Evolutionary conservation across 2,888 invertebrate species (phyloP).

Genomic region (Oxystoma pomonae): DNA sequence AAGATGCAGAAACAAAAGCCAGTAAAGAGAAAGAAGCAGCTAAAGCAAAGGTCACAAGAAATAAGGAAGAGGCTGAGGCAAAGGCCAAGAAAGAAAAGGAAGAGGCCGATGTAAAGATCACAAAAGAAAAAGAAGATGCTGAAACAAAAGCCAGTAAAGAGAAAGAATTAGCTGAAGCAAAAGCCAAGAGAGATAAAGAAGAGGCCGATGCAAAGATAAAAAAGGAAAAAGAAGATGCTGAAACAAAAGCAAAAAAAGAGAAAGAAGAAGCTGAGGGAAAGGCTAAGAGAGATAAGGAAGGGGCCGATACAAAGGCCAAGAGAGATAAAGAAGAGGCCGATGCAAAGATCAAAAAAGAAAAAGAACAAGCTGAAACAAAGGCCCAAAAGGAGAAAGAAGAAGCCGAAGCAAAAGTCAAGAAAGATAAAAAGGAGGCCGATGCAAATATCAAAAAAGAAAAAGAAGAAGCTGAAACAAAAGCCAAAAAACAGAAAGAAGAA

Average conservation of each 20-base stretch:
- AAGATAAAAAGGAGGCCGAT: conserved; percentile 15
- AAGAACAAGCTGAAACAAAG: conserved; percentile 24
- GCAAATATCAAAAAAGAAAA: conserved; percentile 14
- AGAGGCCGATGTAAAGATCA: conserved; percentile 22
- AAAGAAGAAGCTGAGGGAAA: conserved; percentile 25
- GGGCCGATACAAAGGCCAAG: conserved; percentile 17
- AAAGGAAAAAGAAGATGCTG: conserved; percentile 21
- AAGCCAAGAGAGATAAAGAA: conserved; percentile 17
- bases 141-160: conserved; percentile 23
- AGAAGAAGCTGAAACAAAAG: conserved; percentile 13
- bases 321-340: conserved; percentile 19
- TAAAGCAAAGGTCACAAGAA: conserved; percentile 18
- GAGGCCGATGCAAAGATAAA: conserved; percentile 17
- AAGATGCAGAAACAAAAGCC: conserved; percentile 15
- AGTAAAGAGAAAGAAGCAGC: conserved; percentile 16
- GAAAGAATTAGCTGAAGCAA: conserved; percentile 23
- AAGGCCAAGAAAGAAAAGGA: conserved; percentile 16
- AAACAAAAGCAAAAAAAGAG: conserved; percentile 21
- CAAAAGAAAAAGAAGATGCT: conserved; percentile 21
- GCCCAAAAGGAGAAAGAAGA: conserved; percentile 23
- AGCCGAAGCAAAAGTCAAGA: conserved; percentile 20
- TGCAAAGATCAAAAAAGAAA: conserved; percentile 20
- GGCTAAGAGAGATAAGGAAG: conserved; percentile 24
- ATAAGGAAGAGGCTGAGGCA: conserved; percentile 22
- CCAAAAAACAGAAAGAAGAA: conserved; percentile 17